phyloP scores from a whole-genome alignment of 2,888 invertebrate species.

The Archips xylosteana region DNA sequence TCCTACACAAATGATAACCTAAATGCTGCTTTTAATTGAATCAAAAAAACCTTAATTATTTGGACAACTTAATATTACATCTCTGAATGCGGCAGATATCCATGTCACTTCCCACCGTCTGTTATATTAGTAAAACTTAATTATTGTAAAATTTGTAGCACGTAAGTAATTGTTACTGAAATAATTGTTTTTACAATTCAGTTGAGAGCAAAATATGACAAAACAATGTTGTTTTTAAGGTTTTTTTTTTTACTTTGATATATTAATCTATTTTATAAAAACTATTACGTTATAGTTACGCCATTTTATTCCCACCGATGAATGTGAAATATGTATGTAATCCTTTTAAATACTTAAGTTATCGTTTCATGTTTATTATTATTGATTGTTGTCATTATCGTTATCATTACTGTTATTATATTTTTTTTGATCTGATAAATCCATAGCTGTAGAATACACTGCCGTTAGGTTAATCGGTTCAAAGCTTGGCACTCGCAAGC shows the following conservation, averaged over 20 bases:
- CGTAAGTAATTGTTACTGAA: slow-evolving; percentile 27
- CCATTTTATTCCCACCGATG: slow-evolving; percentile 12
- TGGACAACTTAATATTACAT: neutral
- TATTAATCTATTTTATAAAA: neutral
- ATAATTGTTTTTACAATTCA: slow-evolving; percentile 18
- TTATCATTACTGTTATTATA: slow-evolving; percentile 31
- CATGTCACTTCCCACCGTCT: neutral
- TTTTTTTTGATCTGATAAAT: slow-evolving; percentile 19
- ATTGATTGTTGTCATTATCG: slow-evolving; percentile 17
- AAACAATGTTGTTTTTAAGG: slow-evolving; percentile 10
- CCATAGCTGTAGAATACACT: too few relatives aligned
- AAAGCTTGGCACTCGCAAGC: too few relatives aligned
- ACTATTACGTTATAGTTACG: neutral
- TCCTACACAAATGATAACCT: too few relatives aligned
- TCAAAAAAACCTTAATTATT: too few relatives aligned
- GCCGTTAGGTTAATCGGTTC: too few relatives aligned
- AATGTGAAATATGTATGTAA: neutral
- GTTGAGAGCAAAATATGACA: slow-evolving; percentile 39
- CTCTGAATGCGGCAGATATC: neutral
- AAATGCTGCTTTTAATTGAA: too few relatives aligned
- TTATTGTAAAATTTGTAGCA: slow-evolving; percentile 23
- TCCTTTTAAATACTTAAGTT: neutral
- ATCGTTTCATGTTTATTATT: slow-evolving; percentile 7
- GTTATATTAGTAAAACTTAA: slow-evolving; percentile 16
- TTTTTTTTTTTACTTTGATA: slow-evolving; percentile 15